Evolutionary conservation across 2,888 invertebrate species (phyloP), one percentile per base, ranked within the genome.

Genomic region (Chromoteleia sp.): DNA sequence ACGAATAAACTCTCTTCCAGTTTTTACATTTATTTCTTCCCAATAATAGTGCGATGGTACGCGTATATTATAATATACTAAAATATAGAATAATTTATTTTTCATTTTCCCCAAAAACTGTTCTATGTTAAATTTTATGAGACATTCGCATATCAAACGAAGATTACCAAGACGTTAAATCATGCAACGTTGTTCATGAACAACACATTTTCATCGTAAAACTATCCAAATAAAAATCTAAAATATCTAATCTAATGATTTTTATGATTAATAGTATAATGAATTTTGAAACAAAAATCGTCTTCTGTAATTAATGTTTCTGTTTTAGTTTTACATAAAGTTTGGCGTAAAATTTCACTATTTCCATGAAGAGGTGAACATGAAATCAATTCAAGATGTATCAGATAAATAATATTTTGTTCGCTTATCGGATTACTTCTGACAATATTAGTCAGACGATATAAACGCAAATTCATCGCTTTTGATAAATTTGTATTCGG

Each of bases 41-140:
- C 68, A 68, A 56, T 68, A 68, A 56, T 56, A 68, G 68, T 68
- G 45, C 41, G 39, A 56, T 68, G n/a, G 19, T 68, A 68, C 68
- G 68, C 70, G 36, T 70, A 70, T 43, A 36, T 33, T 30, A 54
- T 67, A 25, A 52, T 29, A 67, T 65, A 65, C 52, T 70, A 58
- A 58, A 70, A 58, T 58, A 58, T 70, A 58, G 43, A 70, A 54
- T 68, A 68, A 68, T 45, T 56, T 68, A 56, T 45, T 58, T 21
- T 52, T 52, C 33, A 21, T 67, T 67, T 52, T 33, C 52, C 67
- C 39, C n/a, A 56, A n/a, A 56, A 56, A 68, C 39, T 56, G 33
- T 21, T 67, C 52, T 67, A 67, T 43, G 43, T 68, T 68, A 68
- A 45, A 67, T 12, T 56, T n/a, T 43, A 45, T 56, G 45, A 70